Base-by-base conservation (phyloP, 2,113 vertebrate genomes). In the Calyptommatus sinebrachiatus region DNA sequence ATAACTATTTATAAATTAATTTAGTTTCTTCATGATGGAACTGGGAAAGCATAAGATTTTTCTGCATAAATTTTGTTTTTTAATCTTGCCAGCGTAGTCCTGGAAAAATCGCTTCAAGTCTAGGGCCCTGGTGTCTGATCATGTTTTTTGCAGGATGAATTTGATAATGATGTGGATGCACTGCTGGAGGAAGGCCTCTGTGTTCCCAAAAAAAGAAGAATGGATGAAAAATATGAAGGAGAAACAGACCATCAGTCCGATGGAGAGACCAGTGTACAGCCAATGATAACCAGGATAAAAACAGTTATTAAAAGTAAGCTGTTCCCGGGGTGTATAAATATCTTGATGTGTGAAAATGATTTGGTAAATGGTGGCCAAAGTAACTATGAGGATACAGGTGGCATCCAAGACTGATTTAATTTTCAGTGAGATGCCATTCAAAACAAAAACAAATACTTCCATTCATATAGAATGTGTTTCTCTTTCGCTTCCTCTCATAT, bases 221-320 rank as follows among this genome's bases (percentile, higher is more conserved):
- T 94, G 18, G 97, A 92, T 81, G 97, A 98, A 88, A 97, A 97
- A 91, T 96, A 94, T 0, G 94, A 86, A 2, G 97, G 94, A 78
- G 98, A 99, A 67, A 99, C 98, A 45, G 98, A 99, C 92, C 98
- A 98, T 88, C 96, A 93, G 26, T 99, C 98, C 21, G 98, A 99
- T 53, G 97, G 96, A 78, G 98, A 99, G 92, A 96, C 95, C 14
- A 96, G 96, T 0, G 97, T 99, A 82, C 98, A 99, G 93, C 98
- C 98, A 41, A 98, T 99, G 98, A 97, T 99, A 96, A 99, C 98
- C 95, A 99, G 99, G 97, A 99, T 99, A 89, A 99, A 99, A 96
- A 99, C 98, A 62, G 97, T 99, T 61, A 95, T 99, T 89, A 99
- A 99, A 95, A 99, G 98, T 99, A 94, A 97, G 98, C 94, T 72